Conservation (phyloP, 92 coral and sea anemone genomes). For the Paramuricea clavata region DNA sequence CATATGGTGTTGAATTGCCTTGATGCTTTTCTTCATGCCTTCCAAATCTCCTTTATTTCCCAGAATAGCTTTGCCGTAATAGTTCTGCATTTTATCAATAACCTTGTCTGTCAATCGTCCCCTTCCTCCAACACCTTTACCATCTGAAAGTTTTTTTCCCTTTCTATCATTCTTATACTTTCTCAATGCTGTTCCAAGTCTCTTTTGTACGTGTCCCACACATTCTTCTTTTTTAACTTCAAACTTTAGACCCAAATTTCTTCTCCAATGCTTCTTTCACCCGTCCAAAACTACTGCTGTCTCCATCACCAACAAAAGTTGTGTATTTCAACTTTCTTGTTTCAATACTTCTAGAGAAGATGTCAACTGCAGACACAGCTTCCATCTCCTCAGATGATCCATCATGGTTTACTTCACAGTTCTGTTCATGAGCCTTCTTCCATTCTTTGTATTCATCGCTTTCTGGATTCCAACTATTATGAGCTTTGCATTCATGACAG, state of each 20-base stretch:
- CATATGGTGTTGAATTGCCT: conserved; percentile 56
- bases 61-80: conserved; percentile 60
- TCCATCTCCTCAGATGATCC: conserved; percentile 50
- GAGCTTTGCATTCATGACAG: conserved; percentile 65
- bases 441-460: conserved; percentile 52
- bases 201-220: conserved; percentile 45
- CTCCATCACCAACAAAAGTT: conserved; percentile 43
- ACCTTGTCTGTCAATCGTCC: conserved; percentile 60
- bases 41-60: conserved; percentile 39
- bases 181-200: conserved; percentile 39
- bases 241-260: conserved; percentile 46
- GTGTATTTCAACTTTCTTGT: conserved; percentile 40
- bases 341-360: conserved; percentile 21
- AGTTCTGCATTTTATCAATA: conserved; percentile 54
- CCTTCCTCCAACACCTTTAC: conserved; percentile 52
- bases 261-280: conserved; percentile 31
- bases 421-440: conserved; percentile 61
- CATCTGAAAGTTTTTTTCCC: conserved; percentile 47
- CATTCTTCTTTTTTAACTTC: conserved; percentile 49
- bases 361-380: conserved; percentile 38
- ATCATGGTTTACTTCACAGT: conserved; percentile 52
- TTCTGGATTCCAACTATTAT: conserved; percentile 39
- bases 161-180: conserved; percentile 21
- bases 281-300: conserved; percentile 31
- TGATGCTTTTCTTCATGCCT: conserved; percentile 42